Evolutionary conservation across 2,113 vertebrate species (phyloP).

Genomic region (Notothenia rossii): DNA sequence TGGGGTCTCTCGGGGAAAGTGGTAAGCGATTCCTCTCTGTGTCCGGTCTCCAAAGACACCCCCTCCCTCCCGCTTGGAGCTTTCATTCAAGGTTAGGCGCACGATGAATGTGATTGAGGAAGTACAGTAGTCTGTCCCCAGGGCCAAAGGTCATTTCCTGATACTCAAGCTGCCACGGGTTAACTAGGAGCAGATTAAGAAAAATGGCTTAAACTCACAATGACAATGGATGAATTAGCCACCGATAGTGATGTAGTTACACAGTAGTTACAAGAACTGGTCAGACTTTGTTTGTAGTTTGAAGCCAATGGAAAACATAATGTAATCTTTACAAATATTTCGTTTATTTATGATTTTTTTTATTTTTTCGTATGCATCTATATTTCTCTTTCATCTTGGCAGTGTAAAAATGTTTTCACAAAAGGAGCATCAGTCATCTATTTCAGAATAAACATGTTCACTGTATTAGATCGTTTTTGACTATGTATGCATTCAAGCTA

Average conservation of each 20-base stretch:
- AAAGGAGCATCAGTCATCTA: neutral
- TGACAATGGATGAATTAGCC: slow-evolving; percentile 57
- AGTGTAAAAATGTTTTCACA: neutral
- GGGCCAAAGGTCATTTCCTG: slow-evolving; percentile 81
- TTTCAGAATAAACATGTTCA: neutral
- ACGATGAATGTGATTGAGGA: slow-evolving; percentile 80
- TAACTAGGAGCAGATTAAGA: slow-evolving; percentile 78
- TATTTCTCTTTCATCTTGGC: slow-evolving; percentile 2
- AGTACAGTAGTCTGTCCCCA: slow-evolving; percentile 81
- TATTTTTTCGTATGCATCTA: neutral
- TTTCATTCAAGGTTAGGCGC: slow-evolving; percentile 73
- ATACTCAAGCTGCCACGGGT: slow-evolving; percentile 71
- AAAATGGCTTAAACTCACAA: slow-evolving; percentile 63
- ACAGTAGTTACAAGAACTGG: slow-evolving; percentile 10
- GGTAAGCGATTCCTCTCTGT: slow-evolving; percentile 74
- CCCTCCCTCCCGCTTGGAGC: slow-evolving; percentile 58
- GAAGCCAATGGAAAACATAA: neutral
- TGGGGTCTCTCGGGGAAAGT: slow-evolving; percentile 66
- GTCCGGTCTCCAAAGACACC: slow-evolving; percentile 72
- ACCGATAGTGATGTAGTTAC: neutral
- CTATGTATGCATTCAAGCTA: slow-evolving; percentile 6
- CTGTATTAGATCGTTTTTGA: neutral
- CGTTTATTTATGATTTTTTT: neutral
- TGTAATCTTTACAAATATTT: neutral
- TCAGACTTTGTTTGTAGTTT: neutral